Conservation (phyloP, 2,113 vertebrate species). For the Poeciliopsis occidentalis region DNA sequence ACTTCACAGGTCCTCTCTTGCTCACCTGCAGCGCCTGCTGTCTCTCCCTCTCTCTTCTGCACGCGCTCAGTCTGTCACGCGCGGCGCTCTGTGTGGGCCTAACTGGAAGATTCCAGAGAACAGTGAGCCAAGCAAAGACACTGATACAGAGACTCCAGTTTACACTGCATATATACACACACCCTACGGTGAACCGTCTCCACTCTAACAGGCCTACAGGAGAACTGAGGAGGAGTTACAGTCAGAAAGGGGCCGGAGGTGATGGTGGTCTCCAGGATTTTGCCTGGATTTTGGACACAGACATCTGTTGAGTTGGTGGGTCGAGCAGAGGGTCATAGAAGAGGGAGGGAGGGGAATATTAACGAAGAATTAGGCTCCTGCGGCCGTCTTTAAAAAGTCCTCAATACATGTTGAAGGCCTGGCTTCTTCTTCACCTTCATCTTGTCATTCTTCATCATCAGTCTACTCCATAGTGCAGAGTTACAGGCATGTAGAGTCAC, state of each 20-base stretch:
- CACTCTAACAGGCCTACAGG: constrained; percentile 33
- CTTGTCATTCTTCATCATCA: constrained; percentile 69
- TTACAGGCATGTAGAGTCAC: constrained; percentile 53
- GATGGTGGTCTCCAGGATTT: background rate
- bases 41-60: constrained; percentile 8
- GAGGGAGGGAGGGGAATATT: background rate
- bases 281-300: constrained; percentile 20
- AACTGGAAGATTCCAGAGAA: constrained; percentile 37
- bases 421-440: constrained; percentile 55
- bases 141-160: constrained; percentile 65
- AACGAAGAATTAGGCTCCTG: constrained; percentile 34
- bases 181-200: constrained; percentile 52
- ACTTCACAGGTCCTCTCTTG: constrained; percentile 49
- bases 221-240: constrained; percentile 46
- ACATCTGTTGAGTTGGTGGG: constrained; percentile 7
- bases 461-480: constrained; percentile 63
- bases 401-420: constrained; percentile 64
- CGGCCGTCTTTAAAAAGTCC: constrained; percentile 56
- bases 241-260: background rate
- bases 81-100: constrained; percentile 34
- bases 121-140: constrained; percentile 68
- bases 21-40: background rate
- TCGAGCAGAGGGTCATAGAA: background rate
- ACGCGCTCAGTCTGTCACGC: constrained; percentile 50
- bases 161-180: constrained; percentile 55